Base-by-base conservation (phyloP, 2,888 invertebrate genomes). In the Automeris io region DNA sequence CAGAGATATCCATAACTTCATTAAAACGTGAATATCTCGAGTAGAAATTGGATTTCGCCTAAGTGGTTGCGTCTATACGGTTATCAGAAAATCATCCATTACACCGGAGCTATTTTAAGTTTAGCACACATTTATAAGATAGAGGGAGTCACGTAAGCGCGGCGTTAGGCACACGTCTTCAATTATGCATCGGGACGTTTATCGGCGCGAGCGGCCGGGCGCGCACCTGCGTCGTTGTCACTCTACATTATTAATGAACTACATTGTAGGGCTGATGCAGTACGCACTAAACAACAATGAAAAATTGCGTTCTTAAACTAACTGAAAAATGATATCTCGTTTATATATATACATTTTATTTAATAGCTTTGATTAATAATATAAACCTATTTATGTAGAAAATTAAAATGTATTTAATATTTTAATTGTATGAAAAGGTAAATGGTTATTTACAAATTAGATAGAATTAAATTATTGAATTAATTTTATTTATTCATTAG, bases 121-220 rank as follows among this genome's bases (percentile, higher is more conserved):
- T 52, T 54, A 61, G 49, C 51, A 51, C 11, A 24, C 37, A 37
- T 57, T 66, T 55, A 54, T 52, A 50, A 62, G 63, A 63, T 62
- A 57, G 51, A 54, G 52, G 49, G 51, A 58, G 66, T 57, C 57
- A 61, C 62, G 67, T 67, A 63, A 61, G 60, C 57, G 57, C 58
- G 61, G 57, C 59, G 61, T 61, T 57, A 68, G 67, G 65, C 67
- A 70, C 68, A 70, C 63, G 67, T 68, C 66, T 67, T 85, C 75
- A 80, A 85, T 85, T 83, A 85, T 85, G 83, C 79, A 83, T 68
- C 64, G 66, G 52, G 63, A 57, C 79, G 80, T 80, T 82, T 83
- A 82, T 77, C 70, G 70, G 65, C 56, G 57, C 47, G 43, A 43
- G 23, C 69, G 69, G 64, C 55, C 62, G 50, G 54, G 48, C 54